Evolutionary conservation across 2,888 invertebrate genomes (phyloP).

Genomic region (Patella depressa): DNA sequence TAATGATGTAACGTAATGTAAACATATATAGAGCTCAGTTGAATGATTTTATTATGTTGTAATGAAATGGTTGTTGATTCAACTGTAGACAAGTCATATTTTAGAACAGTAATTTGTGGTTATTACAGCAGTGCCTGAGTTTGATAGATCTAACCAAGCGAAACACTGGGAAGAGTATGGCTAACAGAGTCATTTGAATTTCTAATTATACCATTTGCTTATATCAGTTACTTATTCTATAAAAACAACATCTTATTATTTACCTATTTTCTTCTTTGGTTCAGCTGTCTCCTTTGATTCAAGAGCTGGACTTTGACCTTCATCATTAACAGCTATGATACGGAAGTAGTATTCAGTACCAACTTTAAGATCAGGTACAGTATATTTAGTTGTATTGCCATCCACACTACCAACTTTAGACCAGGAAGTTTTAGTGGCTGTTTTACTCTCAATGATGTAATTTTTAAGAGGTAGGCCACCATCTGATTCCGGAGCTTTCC

Average conservation of each 20-base stretch:
- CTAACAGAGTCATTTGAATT: too few species aligned
- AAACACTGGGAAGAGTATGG: too few species aligned
- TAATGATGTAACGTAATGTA: too few species aligned
- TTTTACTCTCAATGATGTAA: conserved; percentile 87
- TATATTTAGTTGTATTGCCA: conserved; percentile 71
- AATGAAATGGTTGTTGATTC: too few species aligned
- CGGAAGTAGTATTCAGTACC: conserved; percentile 96
- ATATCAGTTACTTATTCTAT: too few species aligned
- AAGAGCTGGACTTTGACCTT: conserved; percentile 94
- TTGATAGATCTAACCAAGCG: too few species aligned
- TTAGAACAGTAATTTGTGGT: too few species aligned
- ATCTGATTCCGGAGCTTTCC: conserved; percentile 96
- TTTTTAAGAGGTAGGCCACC: conserved; percentile 88
- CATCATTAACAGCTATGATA: conserved; percentile 97
- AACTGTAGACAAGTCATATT: too few species aligned
- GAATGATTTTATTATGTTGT: too few species aligned
- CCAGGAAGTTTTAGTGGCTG: conserved; percentile 93
- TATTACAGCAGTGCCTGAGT: too few species aligned
- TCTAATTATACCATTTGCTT: too few species aligned
- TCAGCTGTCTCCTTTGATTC: conserved; percentile 89
- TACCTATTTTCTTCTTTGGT: conserved; percentile 32
- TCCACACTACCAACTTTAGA: conserved; percentile 77
- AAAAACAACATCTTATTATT: not conserved
- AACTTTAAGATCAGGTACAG: conserved; percentile 87
- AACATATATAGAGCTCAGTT: too few species aligned